A percentile compares a stretch with the other conserved stretches of the same genome.
Conservation (phyloP, 2,797 vertebrate species). For the Sus cebifrons region DNA sequence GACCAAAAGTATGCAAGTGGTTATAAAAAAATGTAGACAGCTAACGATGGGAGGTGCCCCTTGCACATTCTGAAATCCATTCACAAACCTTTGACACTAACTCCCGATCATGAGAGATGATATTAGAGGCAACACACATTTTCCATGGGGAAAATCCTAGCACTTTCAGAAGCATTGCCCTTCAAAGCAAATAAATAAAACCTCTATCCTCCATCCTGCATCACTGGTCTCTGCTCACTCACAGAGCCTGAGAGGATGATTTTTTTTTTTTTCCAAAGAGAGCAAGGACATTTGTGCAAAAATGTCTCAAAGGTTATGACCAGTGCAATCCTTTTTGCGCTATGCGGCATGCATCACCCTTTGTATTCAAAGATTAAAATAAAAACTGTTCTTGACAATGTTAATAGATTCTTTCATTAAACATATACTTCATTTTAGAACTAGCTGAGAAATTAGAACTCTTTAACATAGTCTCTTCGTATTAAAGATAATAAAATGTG, state of each 20-base stretch:
- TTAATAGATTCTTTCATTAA: background rate
- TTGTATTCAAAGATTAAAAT: slow-evolving; percentile 56
- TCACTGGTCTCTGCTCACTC: background rate
- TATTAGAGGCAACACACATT: slow-evolving; percentile 61
- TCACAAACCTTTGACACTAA: slow-evolving; percentile 89
- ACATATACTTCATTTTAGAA: slow-evolving; percentile 54
- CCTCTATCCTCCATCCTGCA: background rate
- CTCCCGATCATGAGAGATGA: slow-evolving; percentile 82
- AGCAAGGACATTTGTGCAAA: slow-evolving; percentile 45
- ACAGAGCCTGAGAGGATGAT: background rate
- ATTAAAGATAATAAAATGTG: slow-evolving; percentile 43
- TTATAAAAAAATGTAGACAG: slow-evolving; percentile 91
- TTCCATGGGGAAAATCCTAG: slow-evolving; percentile 74
- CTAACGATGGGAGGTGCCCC: slow-evolving; percentile 90
- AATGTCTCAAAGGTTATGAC: slow-evolving; percentile 16
- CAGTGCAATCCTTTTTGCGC: background rate
- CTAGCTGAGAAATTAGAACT: slow-evolving; percentile 4
- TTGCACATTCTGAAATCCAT: slow-evolving; percentile 89
- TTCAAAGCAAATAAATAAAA: slow-evolving; percentile 72
- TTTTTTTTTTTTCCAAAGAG: slow-evolving; percentile 39
- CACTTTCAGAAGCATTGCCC: slow-evolving; percentile 62
- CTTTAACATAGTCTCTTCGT: background rate
- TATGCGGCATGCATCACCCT: background rate
- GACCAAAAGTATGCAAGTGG: slow-evolving; percentile 93
- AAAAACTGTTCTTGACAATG: background rate